Percentiles rank a stretch among this genome's conserved stretches.
These are phyloP conservation scores for Prionace glauca DNA, from an alignment of 2,797 vertebrate species.

Conservation along the genomic window DNA sequence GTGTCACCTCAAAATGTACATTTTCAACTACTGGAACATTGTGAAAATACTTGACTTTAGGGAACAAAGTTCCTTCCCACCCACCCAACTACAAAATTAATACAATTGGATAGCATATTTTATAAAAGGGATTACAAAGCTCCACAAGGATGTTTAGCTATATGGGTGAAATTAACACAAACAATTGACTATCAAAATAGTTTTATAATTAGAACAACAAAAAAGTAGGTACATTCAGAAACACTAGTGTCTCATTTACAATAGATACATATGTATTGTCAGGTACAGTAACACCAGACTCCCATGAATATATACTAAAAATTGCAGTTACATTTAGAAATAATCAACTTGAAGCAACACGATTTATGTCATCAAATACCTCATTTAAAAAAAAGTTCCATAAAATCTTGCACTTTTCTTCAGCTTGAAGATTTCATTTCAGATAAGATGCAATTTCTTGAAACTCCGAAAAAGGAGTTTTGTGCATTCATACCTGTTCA, in stretches of 20 bases:
- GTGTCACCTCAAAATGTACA: neutral
- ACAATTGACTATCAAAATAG: neutral
- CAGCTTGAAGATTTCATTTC: neutral
- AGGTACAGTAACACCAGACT: neutral
- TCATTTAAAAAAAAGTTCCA: neutral
- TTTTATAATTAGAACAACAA: neutral
- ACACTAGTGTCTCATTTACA: neutral
- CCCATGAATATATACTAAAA: neutral
- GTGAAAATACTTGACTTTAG: neutral
- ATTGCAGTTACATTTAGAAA: neutral
- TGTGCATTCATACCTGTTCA: neutral
- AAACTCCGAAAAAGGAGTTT: neutral
- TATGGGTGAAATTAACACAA: neutral
- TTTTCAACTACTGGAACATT: neutral
- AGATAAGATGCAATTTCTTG: constrained; percentile 13
- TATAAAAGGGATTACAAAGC: neutral
- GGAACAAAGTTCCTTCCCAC: neutral
- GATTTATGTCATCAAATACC: neutral
- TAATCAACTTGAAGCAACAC: constrained; percentile 21
- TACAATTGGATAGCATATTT: neutral
- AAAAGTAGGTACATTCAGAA: neutral
- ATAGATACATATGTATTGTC: neutral
- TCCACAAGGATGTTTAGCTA: neutral
- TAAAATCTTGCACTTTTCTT: neutral
- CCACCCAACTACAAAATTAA: neutral